phyloP scores from a whole-genome alignment of 2,888 invertebrate genomes.

The Adelognathus sp. region DNA sequence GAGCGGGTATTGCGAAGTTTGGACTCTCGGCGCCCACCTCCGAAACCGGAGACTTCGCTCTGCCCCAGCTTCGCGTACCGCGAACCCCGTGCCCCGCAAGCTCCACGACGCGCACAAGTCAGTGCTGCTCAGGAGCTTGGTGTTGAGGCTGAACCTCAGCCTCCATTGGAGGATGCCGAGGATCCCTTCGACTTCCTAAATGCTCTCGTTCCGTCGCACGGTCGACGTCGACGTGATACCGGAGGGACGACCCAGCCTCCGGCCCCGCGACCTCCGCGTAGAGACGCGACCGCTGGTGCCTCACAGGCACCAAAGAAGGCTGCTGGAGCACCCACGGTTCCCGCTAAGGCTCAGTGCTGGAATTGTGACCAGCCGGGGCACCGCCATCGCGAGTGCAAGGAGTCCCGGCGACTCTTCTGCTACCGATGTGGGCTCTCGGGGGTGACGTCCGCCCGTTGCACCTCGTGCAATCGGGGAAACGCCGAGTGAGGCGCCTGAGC shows the following conservation, averaged over 20 bases:
- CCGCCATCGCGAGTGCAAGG: neutral
- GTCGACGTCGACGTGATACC: too few species aligned
- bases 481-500: neutral
- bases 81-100: neutral
- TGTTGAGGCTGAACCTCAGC: neutral
- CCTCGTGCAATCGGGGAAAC: neutral
- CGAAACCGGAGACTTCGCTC: neutral
- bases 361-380: neutral
- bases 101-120: neutral
- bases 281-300: neutral
- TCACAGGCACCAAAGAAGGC: neutral
- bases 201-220: too few species aligned
- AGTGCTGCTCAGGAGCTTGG: neutral
- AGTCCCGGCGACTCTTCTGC: slow-evolving; percentile 3
- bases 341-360: neutral
- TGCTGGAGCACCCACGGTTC: neutral
- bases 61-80: neutral
- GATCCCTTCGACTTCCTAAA: neutral
- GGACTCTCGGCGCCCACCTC: neutral
- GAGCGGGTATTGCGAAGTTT: neutral
- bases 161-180: neutral
- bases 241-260: neutral
- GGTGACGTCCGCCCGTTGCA: neutral
- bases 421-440: slow-evolving; percentile 34
- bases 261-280: neutral